These are phyloP conservation scores for Grus americana DNA, from an alignment of 2,113 vertebrate species.

Conservation along the genomic window DNA sequence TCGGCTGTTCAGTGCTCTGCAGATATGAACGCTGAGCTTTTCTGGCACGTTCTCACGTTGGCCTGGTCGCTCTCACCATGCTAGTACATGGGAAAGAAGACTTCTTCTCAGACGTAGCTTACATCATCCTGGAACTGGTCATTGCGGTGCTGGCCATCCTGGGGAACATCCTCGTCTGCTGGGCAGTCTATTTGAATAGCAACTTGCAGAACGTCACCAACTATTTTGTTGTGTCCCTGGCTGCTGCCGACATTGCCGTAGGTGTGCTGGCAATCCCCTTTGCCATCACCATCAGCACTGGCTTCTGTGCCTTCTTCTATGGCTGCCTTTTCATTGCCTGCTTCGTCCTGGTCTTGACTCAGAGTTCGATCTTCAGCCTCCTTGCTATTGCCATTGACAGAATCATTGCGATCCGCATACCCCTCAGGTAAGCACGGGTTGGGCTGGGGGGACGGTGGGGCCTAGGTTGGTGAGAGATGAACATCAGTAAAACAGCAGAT, in stretches of 20 bases:
- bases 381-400: conserved; percentile 95
- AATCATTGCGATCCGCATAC: conserved; percentile 93
- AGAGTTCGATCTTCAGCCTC: conserved; percentile 98
- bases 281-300: conserved; percentile 91
- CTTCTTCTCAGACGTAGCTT: conserved; percentile 66
- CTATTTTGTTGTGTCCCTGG: conserved; percentile 94
- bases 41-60: conserved; percentile 66
- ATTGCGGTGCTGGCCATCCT: conserved; percentile 89
- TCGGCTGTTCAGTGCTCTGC: conserved; percentile 65
- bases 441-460: neutral
- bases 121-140: conserved; percentile 89
- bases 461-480: neutral
- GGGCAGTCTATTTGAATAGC: conserved; percentile 93
- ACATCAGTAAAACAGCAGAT: neutral
- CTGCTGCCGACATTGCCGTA: conserved; percentile 93
- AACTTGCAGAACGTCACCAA: conserved; percentile 97
- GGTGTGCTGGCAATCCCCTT: conserved; percentile 95
- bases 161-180: conserved; percentile 96
- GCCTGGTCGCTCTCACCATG: conserved; percentile 78
- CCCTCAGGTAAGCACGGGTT: conserved; percentile 82
- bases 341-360: conserved; percentile 93
- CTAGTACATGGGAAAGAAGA: conserved; percentile 53
- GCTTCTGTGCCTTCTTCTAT: conserved; percentile 93
- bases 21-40: conserved; percentile 88
- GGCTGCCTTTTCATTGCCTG: conserved; percentile 96